A percentile compares a stretch with the other conserved stretches of the same genome.
Evolutionary conservation across 2,888 invertebrate genomes (phyloP).

Genomic region (Calliphora vomitoria): DNA sequence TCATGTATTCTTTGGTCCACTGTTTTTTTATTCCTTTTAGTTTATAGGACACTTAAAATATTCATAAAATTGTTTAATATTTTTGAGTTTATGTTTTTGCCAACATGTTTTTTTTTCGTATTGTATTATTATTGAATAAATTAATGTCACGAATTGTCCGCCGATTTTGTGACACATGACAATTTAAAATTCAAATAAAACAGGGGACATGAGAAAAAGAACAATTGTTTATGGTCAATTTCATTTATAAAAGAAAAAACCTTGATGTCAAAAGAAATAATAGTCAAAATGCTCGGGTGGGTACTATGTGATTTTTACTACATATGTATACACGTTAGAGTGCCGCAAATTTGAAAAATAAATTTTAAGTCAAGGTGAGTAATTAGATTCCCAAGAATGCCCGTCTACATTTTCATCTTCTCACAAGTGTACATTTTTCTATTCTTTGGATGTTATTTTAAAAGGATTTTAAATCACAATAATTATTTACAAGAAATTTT

Average conservation of each 20-base stretch:
- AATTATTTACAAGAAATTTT: too few relatives aligned
- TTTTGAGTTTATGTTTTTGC: slow-evolving; percentile 8
- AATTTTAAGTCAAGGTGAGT: too few relatives aligned
- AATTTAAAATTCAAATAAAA: slow-evolving; percentile 44
- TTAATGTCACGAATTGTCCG: slow-evolving; percentile 67
- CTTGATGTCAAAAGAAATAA: slow-evolving; percentile 22
- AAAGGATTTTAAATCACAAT: too few relatives aligned
- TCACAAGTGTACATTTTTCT: too few relatives aligned
- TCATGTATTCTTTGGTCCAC: neutral
- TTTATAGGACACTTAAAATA: slow-evolving; percentile 22
- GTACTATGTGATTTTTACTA: too few relatives aligned
- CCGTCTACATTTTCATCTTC: too few relatives aligned
- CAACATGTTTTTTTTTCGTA: neutral
- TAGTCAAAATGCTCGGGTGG: neutral
- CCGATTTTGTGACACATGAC: slow-evolving; percentile 46
- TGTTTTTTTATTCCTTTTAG: neutral
- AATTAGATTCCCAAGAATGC: too few relatives aligned
- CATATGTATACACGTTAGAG: too few relatives aligned
- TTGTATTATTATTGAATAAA: slow-evolving; percentile 50
- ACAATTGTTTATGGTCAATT: slow-evolving; percentile 44
- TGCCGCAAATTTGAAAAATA: too few relatives aligned
- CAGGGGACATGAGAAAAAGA: slow-evolving; percentile 38
- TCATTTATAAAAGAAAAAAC: slow-evolving; percentile 11
- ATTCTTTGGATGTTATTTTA: too few relatives aligned
- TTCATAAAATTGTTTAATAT: slow-evolving; percentile 17